Base-by-base conservation (phyloP, 2,797 vertebrate genomes). In the Clarias pachynema region DNA sequence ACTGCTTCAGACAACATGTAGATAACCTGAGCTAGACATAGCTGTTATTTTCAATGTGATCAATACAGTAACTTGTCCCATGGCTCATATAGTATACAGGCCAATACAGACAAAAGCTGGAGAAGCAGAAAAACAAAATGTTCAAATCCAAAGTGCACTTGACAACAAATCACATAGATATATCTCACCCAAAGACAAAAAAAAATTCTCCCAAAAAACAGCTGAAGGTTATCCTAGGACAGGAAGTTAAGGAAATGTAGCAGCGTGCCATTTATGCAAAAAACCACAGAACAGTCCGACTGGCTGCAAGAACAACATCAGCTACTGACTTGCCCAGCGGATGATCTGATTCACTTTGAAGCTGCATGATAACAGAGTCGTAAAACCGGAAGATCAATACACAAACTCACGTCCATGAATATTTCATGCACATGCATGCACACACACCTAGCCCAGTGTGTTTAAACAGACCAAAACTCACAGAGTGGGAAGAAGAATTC, bases 401-500 rank as follows among this genome's bases (percentile, higher is more conserved):
- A 83, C 34, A 77, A 62, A 69, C 68, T 34, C 16, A 66, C 37
- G 34, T 2, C 9, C 59, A 77, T 49, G 16, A 29, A 37, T 75
- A 68, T 60, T 81, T 56, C 44, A 65, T 56, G 57, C 68, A 66
- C 24, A 56, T 56, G n/a, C 29, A 79, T 60, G 72, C 79, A 82
- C 31, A 37, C 56, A 68, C 77, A 77, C 18, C 62, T 34, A 62
- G n/a, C 60, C 8, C 3, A 29, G 69, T 24, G 31, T 24, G 31
- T 29, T n/a, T 44, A 72, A 78, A 77, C 63, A 8, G 37, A 70
- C 22, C 24, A 31, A 82, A 31, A 77, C 60, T 18, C 37, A 29
- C 62, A 63, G 37, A 78, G 65, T 31, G 57, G 84, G 75, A 63
- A 80, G 56, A 68, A 60, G 56, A 16, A 84, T 79, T 91, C 86